Evolutionary conservation across 1,140 invertebrate genomes (phyloP).

Genomic region (Trachymyrmex septentrionalis): DNA sequence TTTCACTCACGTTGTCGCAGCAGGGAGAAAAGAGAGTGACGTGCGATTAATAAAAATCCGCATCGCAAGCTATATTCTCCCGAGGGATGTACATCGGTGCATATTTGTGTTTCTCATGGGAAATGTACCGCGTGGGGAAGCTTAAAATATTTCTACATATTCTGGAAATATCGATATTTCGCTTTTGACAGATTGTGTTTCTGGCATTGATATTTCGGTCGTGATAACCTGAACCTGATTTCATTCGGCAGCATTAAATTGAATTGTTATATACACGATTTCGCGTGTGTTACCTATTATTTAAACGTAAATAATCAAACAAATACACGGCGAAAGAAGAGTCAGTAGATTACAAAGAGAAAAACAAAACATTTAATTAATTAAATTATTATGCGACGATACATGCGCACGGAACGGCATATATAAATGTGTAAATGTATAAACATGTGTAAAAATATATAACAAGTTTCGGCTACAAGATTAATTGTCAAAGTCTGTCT

Average conservation of each 20-base stretch:
- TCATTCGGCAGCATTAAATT: not conserved
- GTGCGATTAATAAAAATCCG: constrained; percentile 48
- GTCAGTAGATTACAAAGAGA: no score
- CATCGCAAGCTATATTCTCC: constrained; percentile 5
- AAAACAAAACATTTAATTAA: no score
- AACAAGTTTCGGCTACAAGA: no score
- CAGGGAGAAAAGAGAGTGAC: not conserved
- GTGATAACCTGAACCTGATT: not conserved
- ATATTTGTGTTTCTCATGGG: not conserved
- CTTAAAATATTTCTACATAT: not conserved
- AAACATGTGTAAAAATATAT: no score
- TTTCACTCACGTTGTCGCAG: constrained; percentile 18
- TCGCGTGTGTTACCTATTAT: not conserved
- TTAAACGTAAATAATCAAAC: no score
- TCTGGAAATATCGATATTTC: constrained; percentile 5
- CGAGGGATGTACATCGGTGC: not conserved
- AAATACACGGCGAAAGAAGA: no score
- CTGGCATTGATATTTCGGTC: not conserved
- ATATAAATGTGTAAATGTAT: no score
- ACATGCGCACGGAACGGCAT: no score
- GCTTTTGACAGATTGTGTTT: not conserved
- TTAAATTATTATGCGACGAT: no score
- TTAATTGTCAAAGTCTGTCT: no score
- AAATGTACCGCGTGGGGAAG: not conserved
- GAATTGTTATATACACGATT: not conserved